phyloP scores from a whole-genome alignment of 1,140 invertebrate genomes.

The Antheraea pernyi region DNA sequence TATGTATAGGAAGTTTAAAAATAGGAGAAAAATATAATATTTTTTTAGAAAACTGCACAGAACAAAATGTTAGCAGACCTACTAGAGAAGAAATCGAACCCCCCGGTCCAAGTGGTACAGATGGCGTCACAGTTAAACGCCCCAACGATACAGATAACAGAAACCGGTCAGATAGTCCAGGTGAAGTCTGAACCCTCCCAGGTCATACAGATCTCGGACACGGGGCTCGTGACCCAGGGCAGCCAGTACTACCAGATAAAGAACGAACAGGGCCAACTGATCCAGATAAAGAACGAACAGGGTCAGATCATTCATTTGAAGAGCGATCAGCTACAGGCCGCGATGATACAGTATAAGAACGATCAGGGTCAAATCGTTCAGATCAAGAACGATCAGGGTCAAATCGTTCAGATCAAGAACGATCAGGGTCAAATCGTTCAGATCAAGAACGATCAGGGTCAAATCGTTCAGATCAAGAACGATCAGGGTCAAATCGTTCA shows the following conservation, averaged over 20 bases:
- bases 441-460: constrained; percentile 69
- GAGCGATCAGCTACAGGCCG: too few species aligned
- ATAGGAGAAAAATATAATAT: background rate
- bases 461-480: constrained; percentile 66
- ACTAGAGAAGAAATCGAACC: constrained; percentile 75
- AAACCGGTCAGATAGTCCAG: constrained; percentile 71
- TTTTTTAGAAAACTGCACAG: constrained; percentile 64
- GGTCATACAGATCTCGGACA: constrained; percentile 55
- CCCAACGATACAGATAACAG: constrained; percentile 70
- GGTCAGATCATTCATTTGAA: too few species aligned
- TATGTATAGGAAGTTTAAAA: background rate
- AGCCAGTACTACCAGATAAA: constrained; percentile 53
- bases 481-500: constrained; percentile 59
- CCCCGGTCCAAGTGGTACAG: constrained; percentile 70
- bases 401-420: too few species aligned
- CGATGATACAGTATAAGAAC: too few species aligned
- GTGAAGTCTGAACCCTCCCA: constrained; percentile 58
- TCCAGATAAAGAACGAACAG: too few species aligned
- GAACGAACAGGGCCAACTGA: too few species aligned
- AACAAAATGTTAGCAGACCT: constrained; percentile 77
- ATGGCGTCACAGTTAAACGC: constrained; percentile 64
- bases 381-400: too few species aligned
- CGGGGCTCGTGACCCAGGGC: constrained; percentile 29
- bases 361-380: too few species aligned
- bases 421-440: constrained; percentile 71